These are phyloP conservation scores for Drosophila ezoana DNA, from an alignment of 2,888 invertebrate genomes.

Conservation along the genomic window DNA sequence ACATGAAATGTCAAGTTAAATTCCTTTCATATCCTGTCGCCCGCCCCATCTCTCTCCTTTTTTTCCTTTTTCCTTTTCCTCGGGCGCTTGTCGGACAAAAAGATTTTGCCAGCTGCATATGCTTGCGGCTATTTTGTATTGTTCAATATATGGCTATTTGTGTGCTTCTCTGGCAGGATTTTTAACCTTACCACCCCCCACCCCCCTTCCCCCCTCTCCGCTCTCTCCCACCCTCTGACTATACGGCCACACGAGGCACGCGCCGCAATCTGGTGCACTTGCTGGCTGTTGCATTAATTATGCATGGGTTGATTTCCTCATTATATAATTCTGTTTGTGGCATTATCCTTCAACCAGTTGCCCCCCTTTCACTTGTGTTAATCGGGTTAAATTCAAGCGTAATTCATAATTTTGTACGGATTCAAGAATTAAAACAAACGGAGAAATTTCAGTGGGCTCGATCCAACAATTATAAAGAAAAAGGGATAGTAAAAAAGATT, in stretches of 20 bases:
- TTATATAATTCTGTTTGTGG: constrained; percentile 63
- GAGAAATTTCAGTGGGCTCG: no score
- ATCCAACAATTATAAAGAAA: no score
- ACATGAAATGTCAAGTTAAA: constrained; percentile 22
- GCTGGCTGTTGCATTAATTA: constrained; percentile 49
- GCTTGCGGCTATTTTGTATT: constrained; percentile 21
- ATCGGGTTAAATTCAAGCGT: constrained; percentile 31
- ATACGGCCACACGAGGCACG: background rate
- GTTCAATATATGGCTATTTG: constrained; percentile 8
- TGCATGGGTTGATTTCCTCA: constrained; percentile 43
- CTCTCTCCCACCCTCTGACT: no score
- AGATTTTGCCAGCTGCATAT: constrained; percentile 14
- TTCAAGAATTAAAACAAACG: no score
- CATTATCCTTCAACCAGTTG: constrained; percentile 41
- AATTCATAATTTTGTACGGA: constrained; percentile 14
- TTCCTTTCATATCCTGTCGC: constrained; percentile 11
- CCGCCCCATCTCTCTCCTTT: background rate
- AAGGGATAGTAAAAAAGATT: no score
- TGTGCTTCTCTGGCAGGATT: background rate
- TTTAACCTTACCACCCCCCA: no score
- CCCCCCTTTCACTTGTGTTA: constrained; percentile 23
- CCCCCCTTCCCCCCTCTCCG: background rate
- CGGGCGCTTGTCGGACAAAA: constrained; percentile 2
- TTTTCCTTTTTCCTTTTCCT: background rate
- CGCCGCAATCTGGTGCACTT: constrained; percentile 11